phyloP scores from a whole-genome alignment of 1,140 invertebrate genomes.

The Drosophila lini region DNA sequence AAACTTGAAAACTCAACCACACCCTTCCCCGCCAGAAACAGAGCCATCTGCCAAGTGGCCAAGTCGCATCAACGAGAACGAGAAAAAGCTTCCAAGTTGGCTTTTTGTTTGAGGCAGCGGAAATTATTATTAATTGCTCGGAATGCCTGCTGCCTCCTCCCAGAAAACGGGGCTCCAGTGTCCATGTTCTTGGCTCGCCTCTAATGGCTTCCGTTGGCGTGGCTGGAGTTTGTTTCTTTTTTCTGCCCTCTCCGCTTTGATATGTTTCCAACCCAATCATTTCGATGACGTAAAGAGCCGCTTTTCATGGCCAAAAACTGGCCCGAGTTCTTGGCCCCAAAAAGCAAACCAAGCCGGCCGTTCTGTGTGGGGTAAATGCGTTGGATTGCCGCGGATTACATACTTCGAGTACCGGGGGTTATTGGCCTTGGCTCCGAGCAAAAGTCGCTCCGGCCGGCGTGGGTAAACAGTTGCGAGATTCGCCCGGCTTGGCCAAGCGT shows the following conservation, averaged over 20 bases:
- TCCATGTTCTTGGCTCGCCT: conserved; percentile 45
- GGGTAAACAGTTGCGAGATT: conserved; percentile 59
- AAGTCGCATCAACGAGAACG: conserved; percentile 12
- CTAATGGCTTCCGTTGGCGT: conserved; percentile 78
- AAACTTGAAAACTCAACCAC: conserved; percentile 18
- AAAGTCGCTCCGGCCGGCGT: conserved; percentile 47
- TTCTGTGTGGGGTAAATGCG: conserved; percentile 47
- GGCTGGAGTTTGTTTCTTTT: conserved; percentile 34
- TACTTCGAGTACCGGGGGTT: conserved; percentile 59
- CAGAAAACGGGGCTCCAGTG: conserved; percentile 19
- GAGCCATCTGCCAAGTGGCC: conserved; percentile 32
- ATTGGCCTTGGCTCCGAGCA: conserved; percentile 65
- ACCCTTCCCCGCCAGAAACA: conserved; percentile 23
- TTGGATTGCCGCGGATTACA: conserved; percentile 55
- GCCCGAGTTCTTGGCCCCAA: conserved; percentile 63
- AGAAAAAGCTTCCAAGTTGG: conserved; percentile 56
- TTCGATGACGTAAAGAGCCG: conserved; percentile 71
- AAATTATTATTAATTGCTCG: conserved; percentile 81
- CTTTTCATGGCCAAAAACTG: conserved; percentile 72
- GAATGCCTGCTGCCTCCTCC: conserved; percentile 51
- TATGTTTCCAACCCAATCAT: conserved; percentile 45
- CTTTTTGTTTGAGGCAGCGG: conserved; percentile 61
- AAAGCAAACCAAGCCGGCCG: conserved; percentile 16
- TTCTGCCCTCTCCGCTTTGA: conserved; percentile 3
- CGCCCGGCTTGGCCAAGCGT: conserved; percentile 59